A percentile compares a stretch with the other conserved stretches of the same genome.
These are phyloP conservation scores for Nomada fucata DNA, from an alignment of 2,888 invertebrate species.

Conservation along the genomic window DNA sequence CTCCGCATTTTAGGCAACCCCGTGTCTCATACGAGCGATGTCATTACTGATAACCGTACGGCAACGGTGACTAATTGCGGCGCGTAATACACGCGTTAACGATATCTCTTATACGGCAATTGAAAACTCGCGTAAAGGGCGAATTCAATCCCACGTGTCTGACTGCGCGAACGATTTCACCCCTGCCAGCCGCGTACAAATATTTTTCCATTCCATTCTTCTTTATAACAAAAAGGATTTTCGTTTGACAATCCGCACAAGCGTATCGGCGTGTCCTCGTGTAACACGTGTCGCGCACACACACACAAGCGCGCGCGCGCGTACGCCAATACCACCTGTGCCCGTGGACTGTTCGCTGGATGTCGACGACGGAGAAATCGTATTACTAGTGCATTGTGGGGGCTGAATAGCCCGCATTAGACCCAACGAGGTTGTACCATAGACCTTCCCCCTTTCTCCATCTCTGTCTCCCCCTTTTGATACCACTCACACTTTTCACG, in stretches of 20 bases:
- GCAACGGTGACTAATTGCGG: too few species aligned
- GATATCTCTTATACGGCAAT: too few species aligned
- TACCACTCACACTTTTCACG: constrained; percentile 46
- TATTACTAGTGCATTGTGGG: constrained; percentile 83
- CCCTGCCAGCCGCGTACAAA: too few species aligned
- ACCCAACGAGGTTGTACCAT: constrained; percentile 80
- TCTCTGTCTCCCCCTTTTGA: constrained; percentile 38
- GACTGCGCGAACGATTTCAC: too few species aligned
- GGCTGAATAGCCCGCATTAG: constrained; percentile 83
- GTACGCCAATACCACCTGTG: constrained; percentile 47
- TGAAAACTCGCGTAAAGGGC: too few species aligned
- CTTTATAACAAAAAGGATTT: neutral
- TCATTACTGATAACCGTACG: too few species aligned
- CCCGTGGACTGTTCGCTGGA: constrained; percentile 57
- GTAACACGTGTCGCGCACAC: constrained; percentile 33
- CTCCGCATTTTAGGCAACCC: too few species aligned
- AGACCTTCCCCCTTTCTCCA: constrained; percentile 52
- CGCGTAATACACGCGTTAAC: too few species aligned
- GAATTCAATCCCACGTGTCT: too few species aligned
- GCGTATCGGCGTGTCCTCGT: constrained; percentile 1
- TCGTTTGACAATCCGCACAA: constrained; percentile 24
- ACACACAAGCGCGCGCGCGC: constrained; percentile 8
- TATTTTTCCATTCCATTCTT: neutral
- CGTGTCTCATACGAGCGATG: too few species aligned
- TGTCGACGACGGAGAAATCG: constrained; percentile 78